These are phyloP conservation scores for Eupithecia abbreviata DNA, from an alignment of 2,888 invertebrate genomes.

Conservation along the genomic window DNA sequence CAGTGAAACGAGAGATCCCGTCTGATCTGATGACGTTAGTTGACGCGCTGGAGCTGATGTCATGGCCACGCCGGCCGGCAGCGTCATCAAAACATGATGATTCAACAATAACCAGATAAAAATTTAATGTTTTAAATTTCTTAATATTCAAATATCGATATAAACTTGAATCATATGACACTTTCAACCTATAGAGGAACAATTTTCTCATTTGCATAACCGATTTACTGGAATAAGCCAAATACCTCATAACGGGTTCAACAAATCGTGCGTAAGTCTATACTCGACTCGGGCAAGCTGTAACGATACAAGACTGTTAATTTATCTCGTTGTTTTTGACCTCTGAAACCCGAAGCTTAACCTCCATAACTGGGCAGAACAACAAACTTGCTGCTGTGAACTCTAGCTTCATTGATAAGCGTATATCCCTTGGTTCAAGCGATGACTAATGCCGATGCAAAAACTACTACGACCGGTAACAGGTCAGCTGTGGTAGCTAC, in stretches of 20 bases:
- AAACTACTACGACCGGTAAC: slow-evolving; percentile 64
- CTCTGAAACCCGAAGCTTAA: slow-evolving; percentile 21
- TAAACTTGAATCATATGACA: slow-evolving; percentile 1
- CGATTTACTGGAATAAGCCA: not conserved
- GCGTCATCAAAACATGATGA: slow-evolving; percentile 58
- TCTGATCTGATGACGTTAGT: slow-evolving; percentile 70
- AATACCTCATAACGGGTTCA: not conserved
- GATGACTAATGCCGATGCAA: slow-evolving; percentile 74
- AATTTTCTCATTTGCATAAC: not conserved
- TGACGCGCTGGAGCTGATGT: slow-evolving; percentile 76
- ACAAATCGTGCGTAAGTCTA: slow-evolving; percentile 12
- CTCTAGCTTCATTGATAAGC: slow-evolving; percentile 65
- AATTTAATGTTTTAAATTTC: slow-evolving; percentile 16
- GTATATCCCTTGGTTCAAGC: slow-evolving; percentile 57
- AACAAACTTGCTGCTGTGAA: slow-evolving; percentile 52
- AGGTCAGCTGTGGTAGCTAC: slow-evolving; percentile 56
- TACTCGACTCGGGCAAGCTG: not conserved
- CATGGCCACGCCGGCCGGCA: slow-evolving; percentile 66
- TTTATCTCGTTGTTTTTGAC: slow-evolving; percentile 26
- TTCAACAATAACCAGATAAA: slow-evolving; percentile 22
- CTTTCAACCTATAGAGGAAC: not conserved
- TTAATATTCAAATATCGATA: not conserved
- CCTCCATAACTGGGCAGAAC: slow-evolving; percentile 31
- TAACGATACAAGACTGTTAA: slow-evolving; percentile 12
- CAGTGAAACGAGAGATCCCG: slow-evolving; percentile 62